Conservation (phyloP, 2,888 invertebrate genomes). For the Beris morrisii region DNA sequence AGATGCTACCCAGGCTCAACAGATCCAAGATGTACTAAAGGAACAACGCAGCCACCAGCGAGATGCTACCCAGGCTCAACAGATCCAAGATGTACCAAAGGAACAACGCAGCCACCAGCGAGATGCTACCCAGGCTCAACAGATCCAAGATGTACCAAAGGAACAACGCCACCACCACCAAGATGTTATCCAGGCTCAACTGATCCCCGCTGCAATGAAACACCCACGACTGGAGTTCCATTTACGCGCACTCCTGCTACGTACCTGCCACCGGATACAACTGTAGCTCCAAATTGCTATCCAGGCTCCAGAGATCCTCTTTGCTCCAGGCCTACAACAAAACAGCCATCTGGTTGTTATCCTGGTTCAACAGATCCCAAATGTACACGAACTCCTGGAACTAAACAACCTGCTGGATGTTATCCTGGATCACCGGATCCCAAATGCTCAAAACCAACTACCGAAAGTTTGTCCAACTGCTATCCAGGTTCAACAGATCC, state of each 20-base stretch:
- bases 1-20: conserved; percentile 52
- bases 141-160: conserved; percentile 48
- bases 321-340: conserved; percentile 41
- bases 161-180: conserved; percentile 41
- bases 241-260: conserved; percentile 36
- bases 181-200: conserved; percentile 48
- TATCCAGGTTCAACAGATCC: conserved; percentile 48
- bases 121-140: conserved; percentile 51
- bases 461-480: conserved; percentile 37
- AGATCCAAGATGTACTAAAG: background rate
- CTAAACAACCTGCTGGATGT: conserved; percentile 41
- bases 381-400: conserved; percentile 46
- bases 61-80: conserved; percentile 45
- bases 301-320: conserved; percentile 52
- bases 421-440: conserved; percentile 42
- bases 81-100: conserved; percentile 46
- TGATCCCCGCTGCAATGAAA: conserved; percentile 47
- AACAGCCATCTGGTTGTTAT: conserved; percentile 47
- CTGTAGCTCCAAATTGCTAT: conserved; percentile 44
- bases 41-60: conserved; percentile 37
- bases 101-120: conserved; percentile 36
- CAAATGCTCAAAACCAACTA: background rate
- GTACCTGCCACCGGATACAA: conserved; percentile 39
- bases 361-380: conserved; percentile 48
- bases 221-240: conserved; percentile 39